Evolutionary conservation across 2,888 invertebrate genomes (phyloP), one percentile per base, ranked within the genome.

Genomic region (Oscheius onirici): DNA sequence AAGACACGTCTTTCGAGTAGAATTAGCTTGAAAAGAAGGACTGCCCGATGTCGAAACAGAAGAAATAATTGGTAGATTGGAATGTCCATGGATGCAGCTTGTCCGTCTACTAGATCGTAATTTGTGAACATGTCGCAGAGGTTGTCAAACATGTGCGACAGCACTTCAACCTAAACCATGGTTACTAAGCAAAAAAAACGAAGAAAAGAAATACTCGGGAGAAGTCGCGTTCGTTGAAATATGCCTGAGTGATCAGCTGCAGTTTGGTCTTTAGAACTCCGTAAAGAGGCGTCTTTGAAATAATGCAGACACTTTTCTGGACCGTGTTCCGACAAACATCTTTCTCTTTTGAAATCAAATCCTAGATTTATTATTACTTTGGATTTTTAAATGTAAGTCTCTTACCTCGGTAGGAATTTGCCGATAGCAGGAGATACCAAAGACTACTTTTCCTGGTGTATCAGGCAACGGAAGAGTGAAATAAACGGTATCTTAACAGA

Each of bases 241-340:
- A 99, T 0, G 96, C 96, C 88, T 95, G 93, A 0, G 97, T 97
- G 74, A 99, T 97, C 10, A 97, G 90, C 77, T 95, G 93, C 90
- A 99, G 92, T 90, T 97, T 97, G 6, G 95, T 77, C 88, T 95
- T 94, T 72, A 95, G 92, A 70, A 95, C 81, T 0, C 97, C 97
- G 90, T 94, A 99, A 13, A 97, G 90, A 3, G 97, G 97, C 78
- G 93, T 72, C 24, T 71, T 71, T n/a, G 84, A 80, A 71, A 99
- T 90, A 20, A 97, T 94, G 90, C 96, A 96, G 0, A 99, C 97
- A 86, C 95, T 95, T 89, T 99, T 99, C 90, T 97, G 97, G 17
- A 99, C 96, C 3, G 96, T 95, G 85, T 95, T 95, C 82, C 99
- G 91, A 0, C 97, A 99, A 88, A 99, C 94, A 87, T 99, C 97